Conservation (phyloP, 2,113 vertebrate genomes). For the Lasiurus borealis region DNA sequence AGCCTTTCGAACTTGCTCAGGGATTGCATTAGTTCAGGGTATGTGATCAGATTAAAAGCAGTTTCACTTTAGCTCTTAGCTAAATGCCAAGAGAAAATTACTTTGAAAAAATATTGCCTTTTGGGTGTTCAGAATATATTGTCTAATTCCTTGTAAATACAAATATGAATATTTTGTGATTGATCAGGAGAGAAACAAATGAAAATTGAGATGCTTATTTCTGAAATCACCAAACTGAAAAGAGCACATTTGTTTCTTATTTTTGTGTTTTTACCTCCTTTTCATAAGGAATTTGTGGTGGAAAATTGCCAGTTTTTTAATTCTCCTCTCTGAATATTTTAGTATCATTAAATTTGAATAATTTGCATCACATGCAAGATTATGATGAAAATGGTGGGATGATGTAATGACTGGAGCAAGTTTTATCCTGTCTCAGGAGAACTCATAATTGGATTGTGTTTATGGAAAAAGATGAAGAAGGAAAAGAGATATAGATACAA, state of each 20-base stretch:
- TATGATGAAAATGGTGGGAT: conserved; percentile 69
- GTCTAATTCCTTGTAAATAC: conserved; percentile 19
- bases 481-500: conserved; percentile 15
- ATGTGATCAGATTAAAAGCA: conserved; percentile 46
- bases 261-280: conserved; percentile 30
- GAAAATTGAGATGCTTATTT: conserved; percentile 30
- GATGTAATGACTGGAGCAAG: conserved; percentile 64
- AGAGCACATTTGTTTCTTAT: conserved; percentile 3
- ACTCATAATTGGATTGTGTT: conserved; percentile 70
- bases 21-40: conserved; percentile 19
- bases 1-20: conserved; percentile 42
- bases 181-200: conserved; percentile 38
- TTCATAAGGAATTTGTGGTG: conserved; percentile 39
- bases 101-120: conserved; percentile 44
- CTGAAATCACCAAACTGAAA: neutral
- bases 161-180: conserved; percentile 40
- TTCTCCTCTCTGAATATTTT: conserved; percentile 68
- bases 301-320: conserved; percentile 61
- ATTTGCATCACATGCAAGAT: conserved; percentile 59
- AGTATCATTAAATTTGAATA: conserved; percentile 66
- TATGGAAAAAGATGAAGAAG: conserved; percentile 66
- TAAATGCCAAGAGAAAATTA: conserved; percentile 37
- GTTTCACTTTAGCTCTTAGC: conserved; percentile 3
- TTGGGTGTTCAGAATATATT: conserved; percentile 10
- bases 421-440: conserved; percentile 73